Percentiles rank a stretch among this genome's conserved stretches.
phyloP scores from a whole-genome alignment of 2,113 vertebrate genomes.

The Podarcis raffonei region DNA sequence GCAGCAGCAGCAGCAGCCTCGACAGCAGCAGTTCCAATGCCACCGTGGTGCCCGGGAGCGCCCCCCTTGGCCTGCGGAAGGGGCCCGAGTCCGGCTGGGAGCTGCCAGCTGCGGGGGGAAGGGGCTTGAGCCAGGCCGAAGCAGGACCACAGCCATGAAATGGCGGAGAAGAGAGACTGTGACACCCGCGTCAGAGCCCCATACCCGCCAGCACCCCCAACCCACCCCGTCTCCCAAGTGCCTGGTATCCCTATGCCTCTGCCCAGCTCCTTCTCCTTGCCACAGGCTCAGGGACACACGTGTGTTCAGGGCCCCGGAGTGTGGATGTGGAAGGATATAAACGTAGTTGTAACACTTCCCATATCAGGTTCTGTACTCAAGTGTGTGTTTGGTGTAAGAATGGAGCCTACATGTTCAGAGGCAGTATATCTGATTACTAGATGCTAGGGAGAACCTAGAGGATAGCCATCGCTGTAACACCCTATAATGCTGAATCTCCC shows the following conservation, averaged over 20 bases:
- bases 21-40: conserved; percentile 77
- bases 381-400: neutral
- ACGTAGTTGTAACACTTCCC: neutral
- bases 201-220: neutral
- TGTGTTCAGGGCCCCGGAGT: neutral
- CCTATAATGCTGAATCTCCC: neutral
- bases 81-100: neutral
- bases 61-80: conserved; percentile 16
- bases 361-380: neutral
- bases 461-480: neutral
- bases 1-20: conserved; percentile 73
- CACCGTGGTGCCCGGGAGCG: conserved; percentile 67
- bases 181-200: conserved; percentile 6
- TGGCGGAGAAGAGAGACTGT: neutral
- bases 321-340: neutral
- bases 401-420: neutral
- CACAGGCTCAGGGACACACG: neutral
- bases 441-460: neutral
- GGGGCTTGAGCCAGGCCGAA: no score
- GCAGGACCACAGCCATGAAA: neutral
- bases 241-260: neutral
- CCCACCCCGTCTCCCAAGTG: neutral
- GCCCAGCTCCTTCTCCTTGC: neutral
- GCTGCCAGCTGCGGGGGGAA: neutral
- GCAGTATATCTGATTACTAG: neutral